Evolutionary conservation across 2,888 invertebrate genomes (phyloP).

Genomic region (Trissolcus japonicus): DNA sequence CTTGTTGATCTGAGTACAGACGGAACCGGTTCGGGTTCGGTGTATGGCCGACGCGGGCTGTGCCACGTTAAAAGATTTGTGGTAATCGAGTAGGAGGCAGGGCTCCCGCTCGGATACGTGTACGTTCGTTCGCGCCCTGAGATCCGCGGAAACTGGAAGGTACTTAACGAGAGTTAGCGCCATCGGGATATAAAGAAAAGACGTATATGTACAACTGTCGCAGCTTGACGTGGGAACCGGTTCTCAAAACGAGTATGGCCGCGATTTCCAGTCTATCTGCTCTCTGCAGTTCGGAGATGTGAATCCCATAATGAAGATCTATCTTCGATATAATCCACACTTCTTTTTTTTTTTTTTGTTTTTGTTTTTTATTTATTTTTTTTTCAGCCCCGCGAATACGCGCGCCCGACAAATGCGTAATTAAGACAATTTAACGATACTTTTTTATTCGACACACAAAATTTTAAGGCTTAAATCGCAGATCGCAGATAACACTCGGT

Average conservation of each 20-base stretch:
- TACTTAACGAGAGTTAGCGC: slow-evolving; percentile 59
- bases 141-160: slow-evolving; percentile 61
- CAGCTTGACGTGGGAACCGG: slow-evolving; percentile 66
- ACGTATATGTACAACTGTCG: slow-evolving; percentile 63
- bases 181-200: slow-evolving; percentile 62
- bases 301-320: slow-evolving; percentile 63
- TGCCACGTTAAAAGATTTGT: slow-evolving; percentile 59
- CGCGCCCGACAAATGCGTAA: slow-evolving; percentile 34
- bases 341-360: slow-evolving; percentile 13
- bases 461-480: slow-evolving; percentile 26
- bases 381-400: slow-evolving; percentile 7
- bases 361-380: neutral
- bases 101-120: slow-evolving; percentile 51
- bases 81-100: slow-evolving; percentile 61
- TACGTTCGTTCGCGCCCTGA: slow-evolving; percentile 15
- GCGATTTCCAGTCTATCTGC: slow-evolving; percentile 63
- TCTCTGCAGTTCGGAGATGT: slow-evolving; percentile 58
- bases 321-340: slow-evolving; percentile 40
- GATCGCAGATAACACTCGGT: slow-evolving; percentile 4
- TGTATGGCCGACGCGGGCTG: slow-evolving; percentile 59
- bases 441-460: slow-evolving; percentile 20
- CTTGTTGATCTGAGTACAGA: slow-evolving; percentile 59
- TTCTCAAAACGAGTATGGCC: slow-evolving; percentile 69
- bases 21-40: slow-evolving; percentile 67
- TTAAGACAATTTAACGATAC: slow-evolving; percentile 41